Conservation (phyloP, 2,113 vertebrate genomes). For the Cyphomyrus plagiostoma region DNA sequence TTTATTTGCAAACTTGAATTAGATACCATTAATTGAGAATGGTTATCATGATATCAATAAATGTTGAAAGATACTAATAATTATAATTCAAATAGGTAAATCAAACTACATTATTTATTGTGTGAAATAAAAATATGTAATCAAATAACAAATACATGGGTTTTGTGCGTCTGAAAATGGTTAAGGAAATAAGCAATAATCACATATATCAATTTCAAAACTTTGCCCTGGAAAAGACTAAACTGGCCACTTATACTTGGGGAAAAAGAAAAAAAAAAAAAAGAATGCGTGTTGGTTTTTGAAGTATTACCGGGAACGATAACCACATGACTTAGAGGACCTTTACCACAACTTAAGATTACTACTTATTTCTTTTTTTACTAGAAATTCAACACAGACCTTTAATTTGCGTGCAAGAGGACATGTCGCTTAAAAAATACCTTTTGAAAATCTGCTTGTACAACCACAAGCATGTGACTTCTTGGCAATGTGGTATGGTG, state of each 20-base stretch:
- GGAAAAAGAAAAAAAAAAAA: too few relatives aligned
- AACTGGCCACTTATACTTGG: not conserved
- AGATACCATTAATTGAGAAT: not conserved
- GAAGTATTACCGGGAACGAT: not conserved
- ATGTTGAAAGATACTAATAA: not conserved
- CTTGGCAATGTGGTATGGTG: not conserved
- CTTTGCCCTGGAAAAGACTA: not conserved
- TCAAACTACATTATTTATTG: not conserved
- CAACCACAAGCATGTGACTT: slow-evolving; percentile 1
- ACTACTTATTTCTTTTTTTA: not conserved
- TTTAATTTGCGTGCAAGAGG: slow-evolving; percentile 16
- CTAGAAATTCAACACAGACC: not conserved
- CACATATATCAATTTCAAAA: not conserved
- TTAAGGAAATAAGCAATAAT: not conserved
- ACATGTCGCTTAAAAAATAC: slow-evolving; percentile 18
- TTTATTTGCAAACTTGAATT: not conserved
- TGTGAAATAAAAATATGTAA: not conserved
- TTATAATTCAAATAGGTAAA: not conserved
- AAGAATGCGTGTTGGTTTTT: too few relatives aligned
- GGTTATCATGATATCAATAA: not conserved
- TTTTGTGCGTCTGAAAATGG: not conserved
- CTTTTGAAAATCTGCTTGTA: slow-evolving; percentile 11
- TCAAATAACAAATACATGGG: not conserved
- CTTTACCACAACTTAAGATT: not conserved
- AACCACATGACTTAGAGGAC: not conserved